A percentile compares a stretch with the other conserved stretches of the same genome.
Evolutionary conservation across 1,140 invertebrate species (phyloP).

Genomic region (Listronotus oregonensis): DNA sequence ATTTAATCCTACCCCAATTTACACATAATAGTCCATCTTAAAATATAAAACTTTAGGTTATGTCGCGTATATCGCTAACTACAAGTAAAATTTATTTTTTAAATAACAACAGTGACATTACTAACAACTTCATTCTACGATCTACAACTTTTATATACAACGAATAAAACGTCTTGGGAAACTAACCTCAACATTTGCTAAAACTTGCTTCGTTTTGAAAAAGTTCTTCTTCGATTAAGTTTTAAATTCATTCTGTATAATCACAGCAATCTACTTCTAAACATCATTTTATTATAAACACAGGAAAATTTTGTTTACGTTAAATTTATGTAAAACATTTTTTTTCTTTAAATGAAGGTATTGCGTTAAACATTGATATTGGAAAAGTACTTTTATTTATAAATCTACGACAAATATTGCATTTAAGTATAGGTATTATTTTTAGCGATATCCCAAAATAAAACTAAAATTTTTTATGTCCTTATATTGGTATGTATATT

Average conservation of each 20-base stretch:
- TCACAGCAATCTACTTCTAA: conserved; percentile 38
- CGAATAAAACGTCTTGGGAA: conserved; percentile 1
- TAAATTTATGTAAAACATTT: conserved; percentile 10
- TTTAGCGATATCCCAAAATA: conserved; percentile 34
- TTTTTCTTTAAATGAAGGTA: conserved; percentile 9
- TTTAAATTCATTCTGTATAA: conserved; percentile 24
- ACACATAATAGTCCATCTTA: neutral
- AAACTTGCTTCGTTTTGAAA: conserved; percentile 12
- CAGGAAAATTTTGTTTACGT: neutral
- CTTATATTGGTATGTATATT: conserved; percentile 23
- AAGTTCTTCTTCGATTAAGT: neutral
- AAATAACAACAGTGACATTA: conserved; percentile 15
- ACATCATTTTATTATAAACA: conserved; percentile 28
- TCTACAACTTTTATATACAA: conserved; percentile 20
- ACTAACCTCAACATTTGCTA: neutral
- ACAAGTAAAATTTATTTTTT: conserved; percentile 20
- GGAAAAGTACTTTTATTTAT: conserved; percentile 16
- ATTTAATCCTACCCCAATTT: neutral
- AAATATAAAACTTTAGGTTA: conserved; percentile 17
- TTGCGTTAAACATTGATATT: conserved; percentile 31
- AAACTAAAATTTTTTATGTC: conserved; percentile 30
- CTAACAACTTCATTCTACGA: conserved; percentile 14
- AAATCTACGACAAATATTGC: conserved; percentile 35
- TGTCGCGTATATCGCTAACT: conserved; percentile 7
- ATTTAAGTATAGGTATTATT: conserved; percentile 20